Conservation (phyloP, 1,140 invertebrate species). For the Drosophila subpulchrella region DNA sequence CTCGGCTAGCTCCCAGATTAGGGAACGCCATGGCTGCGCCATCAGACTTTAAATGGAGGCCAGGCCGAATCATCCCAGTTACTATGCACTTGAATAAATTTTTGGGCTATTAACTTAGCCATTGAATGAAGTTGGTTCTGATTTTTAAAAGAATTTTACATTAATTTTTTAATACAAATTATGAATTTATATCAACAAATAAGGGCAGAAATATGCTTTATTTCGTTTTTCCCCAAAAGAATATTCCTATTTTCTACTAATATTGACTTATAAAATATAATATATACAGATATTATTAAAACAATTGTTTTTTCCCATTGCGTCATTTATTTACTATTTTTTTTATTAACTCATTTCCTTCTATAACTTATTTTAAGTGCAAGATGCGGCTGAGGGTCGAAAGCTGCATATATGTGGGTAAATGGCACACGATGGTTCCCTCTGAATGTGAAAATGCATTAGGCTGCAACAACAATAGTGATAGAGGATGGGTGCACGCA, state of each 20-base stretch:
- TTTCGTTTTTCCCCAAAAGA: no score
- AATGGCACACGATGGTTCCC: conserved; percentile 56
- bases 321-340: no score
- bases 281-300: no score
- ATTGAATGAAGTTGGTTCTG: no score
- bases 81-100: conserved; percentile 1
- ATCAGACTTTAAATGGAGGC: conserved; percentile 17
- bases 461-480: conserved; percentile 46
- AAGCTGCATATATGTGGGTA: conserved; percentile 59
- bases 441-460: conserved; percentile 74
- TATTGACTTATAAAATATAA: no score
- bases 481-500: neutral
- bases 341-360: neutral
- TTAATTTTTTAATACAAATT: no score
- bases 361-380: neutral
- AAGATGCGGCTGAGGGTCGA: neutral
- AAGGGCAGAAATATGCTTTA: no score
- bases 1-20: conserved; percentile 51
- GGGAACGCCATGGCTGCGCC: conserved; percentile 53
- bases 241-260: no score
- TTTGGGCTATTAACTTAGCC: no score
- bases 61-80: conserved; percentile 14
- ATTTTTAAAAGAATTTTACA: no score
- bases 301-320: no score
- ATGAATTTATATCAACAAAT: no score